Evolutionary conservation across 2,797 vertebrate genomes (phyloP), one percentile per base, ranked within the genome.

Genomic region (Fistularia tabacaria): DNA sequence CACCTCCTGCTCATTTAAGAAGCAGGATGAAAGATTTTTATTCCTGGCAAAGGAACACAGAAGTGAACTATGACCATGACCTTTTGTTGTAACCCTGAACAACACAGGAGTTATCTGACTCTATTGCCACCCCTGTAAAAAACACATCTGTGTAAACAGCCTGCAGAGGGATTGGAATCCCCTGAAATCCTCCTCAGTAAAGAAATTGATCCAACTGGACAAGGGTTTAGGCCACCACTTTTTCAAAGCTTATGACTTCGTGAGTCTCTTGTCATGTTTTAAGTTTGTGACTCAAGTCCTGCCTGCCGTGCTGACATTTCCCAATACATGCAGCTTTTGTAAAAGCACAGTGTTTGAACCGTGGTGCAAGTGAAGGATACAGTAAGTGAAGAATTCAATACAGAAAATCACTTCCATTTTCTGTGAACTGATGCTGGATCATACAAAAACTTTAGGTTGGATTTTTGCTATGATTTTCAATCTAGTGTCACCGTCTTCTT

Each of bases 61-160:
- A 60, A 76, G 73, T 70, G 72, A 78, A 53, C 57, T 54, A 47
- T 67, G 71, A 57, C 65, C 12, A 11, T 69, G 79, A 74, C 64
- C 68, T 74, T 59, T 60, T 42, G 10, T 62, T 73, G 51, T 49
- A 66, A n/a, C 66, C 65, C 59, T 8, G 14, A 43, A 53, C 63
- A 49, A 36, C 49, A 0, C 42, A 45, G 38, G 49, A 54, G 53
- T 71, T 48, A 73, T 79, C 63, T 66, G 46, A 51, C 6, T 47
- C 14, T 53, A 71, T 63, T 67, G 40, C 51, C 41, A 64, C 59
- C 46, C 14, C 73, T 68, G 66, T 76, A 70, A 74, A 25, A 74
- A 49, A 39, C 55, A 52, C 70, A 78, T 84, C 82, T 83, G 78
- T 77, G 69, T 68, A 82, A 83, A 80, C 67, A 79, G 39, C 62